Percentiles rank a stretch among this genome's conserved stretches.
phyloP scores from a whole-genome alignment of 1,140 invertebrate species.

The Aphis gossypii region DNA sequence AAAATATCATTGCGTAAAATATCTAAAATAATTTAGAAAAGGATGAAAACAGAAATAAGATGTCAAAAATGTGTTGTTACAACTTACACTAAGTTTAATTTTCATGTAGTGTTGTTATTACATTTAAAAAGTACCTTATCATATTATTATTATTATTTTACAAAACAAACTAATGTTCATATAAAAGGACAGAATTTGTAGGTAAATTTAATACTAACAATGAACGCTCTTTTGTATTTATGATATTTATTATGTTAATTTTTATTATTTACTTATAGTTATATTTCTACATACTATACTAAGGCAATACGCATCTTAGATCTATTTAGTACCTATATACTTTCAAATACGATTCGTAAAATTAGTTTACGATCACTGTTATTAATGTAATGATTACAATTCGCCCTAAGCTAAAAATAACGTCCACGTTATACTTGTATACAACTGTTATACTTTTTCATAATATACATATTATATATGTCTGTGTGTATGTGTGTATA shows the following conservation, averaged over 20 bases:
- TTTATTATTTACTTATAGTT: background rate
- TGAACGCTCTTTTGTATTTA: background rate
- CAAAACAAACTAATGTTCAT: background rate
- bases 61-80: too few relatives aligned
- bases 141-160: background rate
- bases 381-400: background rate
- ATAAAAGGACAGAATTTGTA: background rate
- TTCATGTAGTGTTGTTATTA: too few relatives aligned
- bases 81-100: too few relatives aligned
- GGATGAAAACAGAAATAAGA: too few relatives aligned
- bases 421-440: background rate
- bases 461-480: too few relatives aligned
- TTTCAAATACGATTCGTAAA: background rate
- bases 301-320: background rate
- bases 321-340: background rate
- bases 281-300: background rate
- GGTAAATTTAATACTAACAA: background rate
- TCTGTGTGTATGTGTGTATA: background rate
- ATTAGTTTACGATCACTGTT: slow-evolving; percentile 11
- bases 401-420: background rate
- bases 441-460: too few relatives aligned
- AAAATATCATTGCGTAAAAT: too few relatives aligned
- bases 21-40: too few relatives aligned
- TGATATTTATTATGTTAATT: background rate
- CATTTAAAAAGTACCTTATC: background rate